Conservation (phyloP, 1,140 invertebrate genomes). For the Colletes gigas region DNA sequence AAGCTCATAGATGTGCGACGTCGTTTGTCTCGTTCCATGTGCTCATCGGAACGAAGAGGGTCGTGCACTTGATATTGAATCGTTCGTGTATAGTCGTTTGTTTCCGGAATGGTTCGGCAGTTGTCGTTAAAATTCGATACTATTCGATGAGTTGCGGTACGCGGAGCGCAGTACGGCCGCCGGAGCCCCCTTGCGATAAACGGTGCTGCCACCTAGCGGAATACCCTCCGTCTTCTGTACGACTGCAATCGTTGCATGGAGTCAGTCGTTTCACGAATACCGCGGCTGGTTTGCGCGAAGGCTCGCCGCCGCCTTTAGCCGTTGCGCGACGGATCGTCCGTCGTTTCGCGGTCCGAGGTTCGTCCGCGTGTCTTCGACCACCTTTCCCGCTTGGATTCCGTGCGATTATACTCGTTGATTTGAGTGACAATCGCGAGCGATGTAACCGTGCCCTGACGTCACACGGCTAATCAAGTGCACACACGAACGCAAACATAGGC, state of each 20-base stretch:
- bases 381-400: conserved; percentile 43
- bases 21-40: conserved; percentile 33
- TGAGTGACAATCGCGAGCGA: conserved; percentile 76
- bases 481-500: conserved; percentile 54
- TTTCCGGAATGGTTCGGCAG: conserved; percentile 33
- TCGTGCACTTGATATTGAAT: conserved; percentile 77
- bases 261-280: conserved; percentile 78
- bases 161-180: conserved; percentile 59
- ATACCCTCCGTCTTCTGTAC: conserved; percentile 61
- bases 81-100: conserved; percentile 33
- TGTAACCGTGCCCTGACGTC: conserved; percentile 79
- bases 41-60: conserved; percentile 47
- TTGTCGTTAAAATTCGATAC: conserved; percentile 43
- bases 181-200: conserved; percentile 63
- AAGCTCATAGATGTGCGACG: neutral
- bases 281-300: conserved; percentile 71
- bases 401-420: conserved; percentile 53
- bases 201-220: conserved; percentile 65
- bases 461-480: conserved; percentile 79
- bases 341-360: conserved; percentile 48
- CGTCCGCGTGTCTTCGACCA: conserved; percentile 57
- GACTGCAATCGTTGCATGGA: conserved; percentile 75
- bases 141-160: conserved; percentile 51
- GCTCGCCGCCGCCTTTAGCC: conserved; percentile 48
- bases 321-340: conserved; percentile 53